Conservation (phyloP, 2,113 vertebrate species). For the Sebastes schlegelii region DNA sequence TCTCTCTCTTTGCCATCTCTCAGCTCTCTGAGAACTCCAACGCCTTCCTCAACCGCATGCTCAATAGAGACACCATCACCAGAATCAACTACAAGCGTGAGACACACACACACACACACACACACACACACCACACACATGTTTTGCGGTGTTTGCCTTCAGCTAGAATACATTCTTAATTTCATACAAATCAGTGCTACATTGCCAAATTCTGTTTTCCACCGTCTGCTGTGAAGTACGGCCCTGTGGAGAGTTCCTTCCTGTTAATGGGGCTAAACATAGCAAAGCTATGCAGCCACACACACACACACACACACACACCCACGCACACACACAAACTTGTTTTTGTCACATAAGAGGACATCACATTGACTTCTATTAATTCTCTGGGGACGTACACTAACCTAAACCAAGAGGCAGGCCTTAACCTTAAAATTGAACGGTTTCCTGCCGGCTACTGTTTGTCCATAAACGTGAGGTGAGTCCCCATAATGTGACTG, state of each 20-base stretch:
- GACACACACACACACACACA: not conserved
- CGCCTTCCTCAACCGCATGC: constrained; percentile 95
- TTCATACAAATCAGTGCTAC: constrained; percentile 32
- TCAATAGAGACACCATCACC: constrained; percentile 97
- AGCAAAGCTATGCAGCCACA: constrained; percentile 13
- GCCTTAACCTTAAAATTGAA: not conserved
- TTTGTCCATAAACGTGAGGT: not conserved
- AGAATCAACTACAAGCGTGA: constrained; percentile 91
- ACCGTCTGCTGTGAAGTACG: constrained; percentile 11
- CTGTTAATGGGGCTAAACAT: constrained; percentile 44
- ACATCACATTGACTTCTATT: not conserved
- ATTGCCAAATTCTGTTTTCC: constrained; percentile 27
- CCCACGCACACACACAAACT: no score
- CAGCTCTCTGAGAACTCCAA: constrained; percentile 97
- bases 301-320: no score
- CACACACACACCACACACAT: not conserved
- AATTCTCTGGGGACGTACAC: not conserved
- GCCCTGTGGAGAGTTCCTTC: constrained; percentile 24
- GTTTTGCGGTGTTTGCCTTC: not conserved
- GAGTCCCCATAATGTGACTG: not conserved
- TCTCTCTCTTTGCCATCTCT: constrained; percentile 32
- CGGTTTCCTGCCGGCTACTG: not conserved
- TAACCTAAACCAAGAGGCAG: not conserved
- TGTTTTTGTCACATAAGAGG: not conserved
- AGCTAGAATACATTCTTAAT: constrained; percentile 12